Evolutionary conservation across 2,113 vertebrate genomes (phyloP).

Genomic region (Syngnathus floridae): DNA sequence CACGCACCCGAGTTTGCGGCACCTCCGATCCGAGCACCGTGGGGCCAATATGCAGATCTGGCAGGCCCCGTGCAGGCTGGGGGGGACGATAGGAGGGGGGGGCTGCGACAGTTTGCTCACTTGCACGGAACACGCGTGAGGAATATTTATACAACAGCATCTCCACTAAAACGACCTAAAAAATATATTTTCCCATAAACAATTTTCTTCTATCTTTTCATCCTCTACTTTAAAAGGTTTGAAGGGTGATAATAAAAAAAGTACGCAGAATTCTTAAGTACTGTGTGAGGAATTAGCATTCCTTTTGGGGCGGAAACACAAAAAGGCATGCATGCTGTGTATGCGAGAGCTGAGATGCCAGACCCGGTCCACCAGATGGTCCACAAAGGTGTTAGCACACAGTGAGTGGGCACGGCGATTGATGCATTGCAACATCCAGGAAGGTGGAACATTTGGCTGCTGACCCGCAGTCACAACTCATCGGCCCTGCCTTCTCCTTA

Average conservation of each 20-base stretch:
- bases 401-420: slow-evolving; percentile 69
- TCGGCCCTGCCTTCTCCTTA: slow-evolving; percentile 56
- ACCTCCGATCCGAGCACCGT: slow-evolving; percentile 45
- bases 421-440: slow-evolving; percentile 71
- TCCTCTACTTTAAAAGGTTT: too few species aligned
- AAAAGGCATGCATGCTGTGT: slow-evolving; percentile 23
- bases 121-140: slow-evolving; percentile 36
- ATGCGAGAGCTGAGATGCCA: slow-evolving; percentile 40
- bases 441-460: slow-evolving; percentile 75
- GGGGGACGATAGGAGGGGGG: slow-evolving; percentile 27
- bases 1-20: slow-evolving; percentile 52
- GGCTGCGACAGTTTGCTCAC: slow-evolving; percentile 47
- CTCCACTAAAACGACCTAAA: not conserved
- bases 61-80: slow-evolving; percentile 43
- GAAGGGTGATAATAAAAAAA: too few species aligned
- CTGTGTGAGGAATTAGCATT: slow-evolving; percentile 17
- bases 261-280: too few species aligned
- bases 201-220: too few species aligned
- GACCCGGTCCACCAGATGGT: slow-evolving; percentile 63
- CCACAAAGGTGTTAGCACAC: slow-evolving; percentile 69
- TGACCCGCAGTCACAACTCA: slow-evolving; percentile 70
- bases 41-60: slow-evolving; percentile 67
- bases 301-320: slow-evolving; percentile 35
- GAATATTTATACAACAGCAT: slow-evolving; percentile 48
- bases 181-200: too few species aligned